Evolutionary conservation across 2,888 invertebrate species (phyloP), one percentile per base, ranked within the genome.

Genomic region (Lepidocyrtoides sp.): DNA sequence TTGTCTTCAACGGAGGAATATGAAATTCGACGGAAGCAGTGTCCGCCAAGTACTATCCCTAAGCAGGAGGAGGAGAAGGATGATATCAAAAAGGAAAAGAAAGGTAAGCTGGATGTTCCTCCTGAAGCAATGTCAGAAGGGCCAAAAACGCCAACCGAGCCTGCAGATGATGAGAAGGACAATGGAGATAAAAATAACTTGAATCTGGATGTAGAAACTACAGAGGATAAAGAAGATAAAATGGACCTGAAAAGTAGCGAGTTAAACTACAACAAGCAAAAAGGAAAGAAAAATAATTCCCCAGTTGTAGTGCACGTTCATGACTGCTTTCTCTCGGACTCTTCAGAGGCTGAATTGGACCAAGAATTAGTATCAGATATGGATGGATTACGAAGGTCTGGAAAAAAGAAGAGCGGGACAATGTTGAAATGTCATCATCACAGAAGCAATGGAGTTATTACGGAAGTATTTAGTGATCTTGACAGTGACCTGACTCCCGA

Each of bases 291-390:
- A 4, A 84, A 69, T 4, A 17, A 48, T 23, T 14, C 60, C 12
- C 17, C 79, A 8, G 88, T 88, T 12, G 51, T 88, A 2, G 81
- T 87, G 10, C 29, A 75, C 54, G 81, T 88, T 36, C 81, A 79
- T 17, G 88, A 88, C 10, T 88, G 88, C 26, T 88, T 88, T 26
- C 66, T 32, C 2, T 88, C 88, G 1, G 88, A 88, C 63, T 81
- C 88, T 26, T 88, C 88, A 1, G 41, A 36, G 23, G 41, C 44
- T 0, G 69, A 41, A 10, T 23, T 51, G 3, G 86, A 57, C 7
- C 60, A n/a, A 5, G 32, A 66, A 5, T 17, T 20, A 4, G 36
- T 23, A 10, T 17, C 26, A 4, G 17, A n/a, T 3, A 8, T 82
- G 20, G 87, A 87, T 8, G 12, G 8, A 4, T 0, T 12, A 2